Conservation (phyloP, 2,113 vertebrate genomes). For the Eidolon helvum region DNA sequence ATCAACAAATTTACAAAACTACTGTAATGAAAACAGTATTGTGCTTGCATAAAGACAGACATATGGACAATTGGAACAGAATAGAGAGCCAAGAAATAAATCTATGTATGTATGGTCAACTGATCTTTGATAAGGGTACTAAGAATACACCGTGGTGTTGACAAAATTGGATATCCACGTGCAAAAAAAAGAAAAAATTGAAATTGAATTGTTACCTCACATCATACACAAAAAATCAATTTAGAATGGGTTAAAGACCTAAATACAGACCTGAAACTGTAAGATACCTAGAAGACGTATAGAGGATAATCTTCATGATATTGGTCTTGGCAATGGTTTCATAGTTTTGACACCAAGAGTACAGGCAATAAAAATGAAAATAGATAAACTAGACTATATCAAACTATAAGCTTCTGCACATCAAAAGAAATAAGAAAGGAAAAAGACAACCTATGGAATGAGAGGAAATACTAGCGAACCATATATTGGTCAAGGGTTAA, state of each 20-base stretch:
- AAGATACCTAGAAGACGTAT: too few species aligned
- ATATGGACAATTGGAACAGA: not conserved
- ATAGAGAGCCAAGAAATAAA: too few species aligned
- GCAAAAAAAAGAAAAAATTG: not conserved
- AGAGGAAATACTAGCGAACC: too few species aligned
- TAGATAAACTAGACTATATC: too few species aligned
- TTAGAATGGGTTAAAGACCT: not conserved
- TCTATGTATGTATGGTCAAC: too few species aligned
- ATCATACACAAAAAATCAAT: not conserved
- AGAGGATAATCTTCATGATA: too few species aligned
- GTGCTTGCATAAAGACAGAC: not conserved
- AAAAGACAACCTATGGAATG: not conserved
- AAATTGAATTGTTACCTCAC: not conserved
- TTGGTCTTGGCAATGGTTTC: too few species aligned
- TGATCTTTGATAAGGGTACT: too few species aligned
- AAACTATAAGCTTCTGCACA: not conserved
- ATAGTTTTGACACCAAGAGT: too few species aligned
- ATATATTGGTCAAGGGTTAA: not conserved
- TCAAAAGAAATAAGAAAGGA: not conserved
- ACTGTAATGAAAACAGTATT: not conserved
- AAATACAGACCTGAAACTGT: not conserved
- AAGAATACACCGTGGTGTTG: not conserved
- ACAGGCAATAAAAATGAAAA: too few species aligned
- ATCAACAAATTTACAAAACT: not conserved
- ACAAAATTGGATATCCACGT: not conserved